Evolutionary conservation across 2,797 vertebrate genomes (phyloP).

Genomic region (Sandelia bainsii): DNA sequence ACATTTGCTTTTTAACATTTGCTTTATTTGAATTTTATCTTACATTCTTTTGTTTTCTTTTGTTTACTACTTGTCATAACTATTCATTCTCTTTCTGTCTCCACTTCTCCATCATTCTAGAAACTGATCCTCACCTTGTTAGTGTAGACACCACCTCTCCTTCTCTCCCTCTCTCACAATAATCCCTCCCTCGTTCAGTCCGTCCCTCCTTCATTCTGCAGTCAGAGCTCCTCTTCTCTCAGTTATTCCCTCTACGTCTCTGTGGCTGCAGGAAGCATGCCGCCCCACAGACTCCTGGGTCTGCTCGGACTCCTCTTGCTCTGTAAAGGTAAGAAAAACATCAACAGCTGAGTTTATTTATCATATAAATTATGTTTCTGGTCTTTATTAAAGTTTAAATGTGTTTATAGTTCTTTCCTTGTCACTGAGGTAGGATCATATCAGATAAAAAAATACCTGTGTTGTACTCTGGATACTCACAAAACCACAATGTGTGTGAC

Average conservation of each 20-base stretch:
- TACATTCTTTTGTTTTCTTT: background rate
- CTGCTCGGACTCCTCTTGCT: conserved; percentile 71
- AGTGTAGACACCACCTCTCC: conserved; percentile 26
- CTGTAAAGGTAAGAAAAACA: conserved; percentile 78
- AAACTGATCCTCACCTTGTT: conserved; percentile 21
- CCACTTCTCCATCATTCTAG: conserved; percentile 18
- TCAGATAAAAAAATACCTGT: background rate
- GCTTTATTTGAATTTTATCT: background rate
- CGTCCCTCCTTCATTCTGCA: conserved; percentile 21
- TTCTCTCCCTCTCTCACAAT: conserved; percentile 13
- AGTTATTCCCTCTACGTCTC: background rate
- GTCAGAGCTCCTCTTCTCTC: conserved; percentile 7
- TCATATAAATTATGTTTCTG: accelerated
- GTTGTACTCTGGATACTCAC: background rate
- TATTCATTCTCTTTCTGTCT: background rate
- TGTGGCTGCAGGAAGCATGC: conserved; percentile 63
- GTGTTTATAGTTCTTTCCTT: background rate
- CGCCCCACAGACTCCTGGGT: conserved; percentile 47
- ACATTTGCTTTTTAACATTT: too few relatives aligned
- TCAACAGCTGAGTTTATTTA: accelerated
- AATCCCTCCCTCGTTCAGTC: conserved; percentile 27
- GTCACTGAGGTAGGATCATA: too few relatives aligned
- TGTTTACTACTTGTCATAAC: background rate
- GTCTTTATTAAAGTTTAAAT: accelerated
- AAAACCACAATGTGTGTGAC: background rate